Evolutionary conservation across 1,140 invertebrate genomes (phyloP), one percentile per base, ranked within the genome.

Genomic region (Maconellicoccus hirsutus): DNA sequence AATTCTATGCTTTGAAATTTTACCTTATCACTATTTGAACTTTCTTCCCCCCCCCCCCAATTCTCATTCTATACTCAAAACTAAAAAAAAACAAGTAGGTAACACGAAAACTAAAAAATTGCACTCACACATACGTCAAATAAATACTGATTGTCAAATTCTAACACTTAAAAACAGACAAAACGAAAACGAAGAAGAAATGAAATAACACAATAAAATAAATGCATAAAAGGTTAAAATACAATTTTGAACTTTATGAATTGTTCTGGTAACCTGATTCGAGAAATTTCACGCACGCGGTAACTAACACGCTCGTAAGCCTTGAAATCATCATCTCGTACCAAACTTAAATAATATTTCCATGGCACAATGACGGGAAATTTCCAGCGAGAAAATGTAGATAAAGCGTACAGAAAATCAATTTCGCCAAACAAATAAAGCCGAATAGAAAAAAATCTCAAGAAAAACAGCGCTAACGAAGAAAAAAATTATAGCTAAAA

Each of bases 221-320:
- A 66, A 66, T 66, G 61, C 61, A 66, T 4, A 66, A 66, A 23
- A 23, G n/a, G 6, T 25, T 66, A 25, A 66, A 66, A 23, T 26
- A 25, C 22, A 26, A 66, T 66, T 66, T 66, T 66, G 21, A 25
- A 25, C 25, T 66, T 23, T 3, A 14, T 66, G 25, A 66, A 66
- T 66, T 66, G 61, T 66, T 66, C 25, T 66, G 61, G 61, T 66
- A 66, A 66, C 61, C 61, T 25, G 61, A 26, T 66, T 66, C 3
- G 25, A 22, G 10, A 22, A 22, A 4, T 66, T 25, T 66, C 61
- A 25, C 19, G 21, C 61, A 25, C 19, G 10, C 19, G 22, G 19
- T 66, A 66, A 66, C 61, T 59, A 59, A 59, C 52, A 19, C 61
- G 10, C 22, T 10, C 21, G 25, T 66, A 25, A 66, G 25, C 22